Conservation (phyloP, 1,140 invertebrate genomes). For the Ditylenchus dipsaci region DNA sequence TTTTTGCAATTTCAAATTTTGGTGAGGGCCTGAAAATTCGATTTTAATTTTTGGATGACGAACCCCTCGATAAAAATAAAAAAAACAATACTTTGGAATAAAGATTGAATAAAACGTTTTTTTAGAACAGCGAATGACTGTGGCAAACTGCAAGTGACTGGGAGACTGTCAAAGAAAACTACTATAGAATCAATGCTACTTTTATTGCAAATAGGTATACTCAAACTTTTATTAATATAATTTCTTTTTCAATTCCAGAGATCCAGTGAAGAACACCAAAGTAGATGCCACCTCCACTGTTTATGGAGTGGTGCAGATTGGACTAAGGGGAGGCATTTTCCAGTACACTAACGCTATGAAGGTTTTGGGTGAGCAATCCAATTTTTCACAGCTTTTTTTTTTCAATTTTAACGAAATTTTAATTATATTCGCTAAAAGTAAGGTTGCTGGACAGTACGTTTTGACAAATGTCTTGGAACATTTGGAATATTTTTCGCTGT, state of each 20-base stretch:
- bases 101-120: background rate
- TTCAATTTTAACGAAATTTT: background rate
- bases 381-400: background rate
- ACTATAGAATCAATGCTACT: conserved; percentile 55
- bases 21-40: no score
- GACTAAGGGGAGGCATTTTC: conserved; percentile 55
- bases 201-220: conserved; percentile 53
- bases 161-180: conserved; percentile 45
- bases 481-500: no score
- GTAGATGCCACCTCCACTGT: conserved; percentile 57
- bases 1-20: no score
- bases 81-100: no score
- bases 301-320: conserved; percentile 53
- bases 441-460: no score
- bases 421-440: no score
- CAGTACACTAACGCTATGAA: conserved; percentile 53
- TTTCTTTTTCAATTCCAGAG: conserved; percentile 39
- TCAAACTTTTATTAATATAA: background rate
- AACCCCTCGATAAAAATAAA: no score
- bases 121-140: conserved; percentile 35
- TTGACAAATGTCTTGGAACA: no score
- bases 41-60: no score
- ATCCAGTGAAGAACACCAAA: conserved; percentile 53
- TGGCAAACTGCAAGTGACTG: conserved; percentile 57
- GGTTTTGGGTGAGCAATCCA: conserved; percentile 27